Evolutionary conservation across 2,888 invertebrate species (phyloP), one percentile per base, ranked within the genome.

Genomic region (Hirtodrosophila histrioides): DNA sequence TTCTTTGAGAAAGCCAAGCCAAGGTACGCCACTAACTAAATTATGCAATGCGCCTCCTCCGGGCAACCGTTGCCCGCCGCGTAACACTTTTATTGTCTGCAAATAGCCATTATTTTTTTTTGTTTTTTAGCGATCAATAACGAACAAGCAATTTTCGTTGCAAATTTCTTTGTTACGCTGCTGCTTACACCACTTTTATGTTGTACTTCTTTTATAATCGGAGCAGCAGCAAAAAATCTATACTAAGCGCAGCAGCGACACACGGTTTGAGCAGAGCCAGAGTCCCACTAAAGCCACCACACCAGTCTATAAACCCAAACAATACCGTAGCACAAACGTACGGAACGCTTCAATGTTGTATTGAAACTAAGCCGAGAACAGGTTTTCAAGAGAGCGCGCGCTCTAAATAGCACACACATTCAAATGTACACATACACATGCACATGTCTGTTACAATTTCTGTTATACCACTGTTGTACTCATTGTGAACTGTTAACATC

Each of bases 361-460:
- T 53, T 72, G 58, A 69, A 66, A 72, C 76, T 75, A 63, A 75
- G 44, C 48, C 68, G 46, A 58, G 70, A 75, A 75, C 79, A 75
- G 75, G 75, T 75, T 75, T 72, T 64, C 9, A 43, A 63, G 50
- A 69, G 70, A 69, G 69, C 35, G 55, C 39, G 55, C 68, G 39
- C 17, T 17, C 17, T 17, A 17, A 17, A 17, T 17, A 17, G 17
- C 17, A 17, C 17, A 17, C 17, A 17, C 17, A 17, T 17, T 17
- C 17, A 17, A 17, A 17, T 1, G 17, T 17, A 17, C 17, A 17
- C 17, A 17, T 17, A 17, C 17, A 17, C 17, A 17, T 27, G 6
- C 3, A 88, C 0, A 90, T 96, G 9, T 37, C 43, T 37, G 36
- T 46, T 23, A 2, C 3, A n/a, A 9, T 33, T 23, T n/a, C 45